phyloP scores from a whole-genome alignment of 2,888 invertebrate species.

The Ennomos fuscantarius region DNA sequence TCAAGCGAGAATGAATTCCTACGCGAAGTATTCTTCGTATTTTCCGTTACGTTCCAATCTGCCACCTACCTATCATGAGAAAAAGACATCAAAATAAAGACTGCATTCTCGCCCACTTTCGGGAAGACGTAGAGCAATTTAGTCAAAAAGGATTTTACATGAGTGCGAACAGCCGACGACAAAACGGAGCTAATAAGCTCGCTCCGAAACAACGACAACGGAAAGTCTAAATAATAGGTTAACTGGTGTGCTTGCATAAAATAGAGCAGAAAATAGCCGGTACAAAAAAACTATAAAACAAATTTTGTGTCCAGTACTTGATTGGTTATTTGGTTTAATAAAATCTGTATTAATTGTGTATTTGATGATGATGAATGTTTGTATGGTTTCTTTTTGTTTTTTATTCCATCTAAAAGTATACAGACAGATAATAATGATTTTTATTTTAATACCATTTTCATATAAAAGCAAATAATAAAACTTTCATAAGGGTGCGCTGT shows the following conservation, averaged over 20 bases:
- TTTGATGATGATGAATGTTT: too few relatives aligned
- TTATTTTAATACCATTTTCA: constrained; percentile 38
- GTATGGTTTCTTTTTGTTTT: too few relatives aligned
- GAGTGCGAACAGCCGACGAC: constrained; percentile 58
- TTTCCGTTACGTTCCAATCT: constrained; percentile 32
- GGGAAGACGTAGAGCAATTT: constrained; percentile 62
- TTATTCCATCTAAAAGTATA: too few relatives aligned
- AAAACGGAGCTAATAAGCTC: constrained; percentile 71
- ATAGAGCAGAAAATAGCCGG: constrained; percentile 29
- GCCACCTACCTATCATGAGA: constrained; percentile 39
- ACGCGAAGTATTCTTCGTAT: constrained; percentile 25
- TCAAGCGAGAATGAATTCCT: constrained; percentile 24
- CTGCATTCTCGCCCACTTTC: constrained; percentile 60
- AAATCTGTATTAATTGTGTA: too few relatives aligned
- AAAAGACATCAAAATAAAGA: constrained; percentile 51
- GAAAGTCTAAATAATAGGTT: constrained; percentile 57
- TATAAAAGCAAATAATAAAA: constrained; percentile 40
- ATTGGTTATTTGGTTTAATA: too few relatives aligned
- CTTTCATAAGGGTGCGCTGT: constrained; percentile 41
- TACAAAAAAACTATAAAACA: constrained; percentile 1
- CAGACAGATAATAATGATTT: constrained; percentile 20
- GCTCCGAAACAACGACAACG: constrained; percentile 57
- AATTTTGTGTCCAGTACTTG: too few relatives aligned
- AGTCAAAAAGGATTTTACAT: constrained; percentile 65
- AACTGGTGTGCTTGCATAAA: constrained; percentile 41